Evolutionary conservation across 2,113 vertebrate species (phyloP), one percentile per base, ranked within the genome.

Genomic region (Pelodiscus sinensis): DNA sequence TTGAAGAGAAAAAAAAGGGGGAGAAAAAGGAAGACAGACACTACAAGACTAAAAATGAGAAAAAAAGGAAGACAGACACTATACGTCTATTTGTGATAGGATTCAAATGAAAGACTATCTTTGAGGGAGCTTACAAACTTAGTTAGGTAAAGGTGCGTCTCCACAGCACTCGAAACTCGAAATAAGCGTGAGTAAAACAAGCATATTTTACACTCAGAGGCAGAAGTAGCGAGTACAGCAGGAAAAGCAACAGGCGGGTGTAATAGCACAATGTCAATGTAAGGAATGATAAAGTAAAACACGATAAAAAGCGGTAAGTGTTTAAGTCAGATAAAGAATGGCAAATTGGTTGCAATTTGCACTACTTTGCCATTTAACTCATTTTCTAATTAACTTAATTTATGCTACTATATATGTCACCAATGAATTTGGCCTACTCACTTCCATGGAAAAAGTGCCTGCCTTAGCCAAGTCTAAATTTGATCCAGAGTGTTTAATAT

Each of bases 61-160:
- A 44, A 4, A 44, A 44, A 44, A 44, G 29, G 62, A 77, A 92
- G 58, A 86, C 21, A 68, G 44, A 38, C 11, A 16, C 38, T 82
- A 71, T 18, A 31, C 54, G 84, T 62, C 25, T 27, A 62, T 83
- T 73, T 79, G n/a, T 68, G 18, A 44, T 73, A 54, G 52, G 25
- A 22, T 78, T 44, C 80, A 95, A 81, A 86, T 38, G 44, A 38
- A 92, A 6, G 82, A 55, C 24, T 85, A 44, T 71, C 35, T 96
- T 79, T 22, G 58, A 95, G 89, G 73, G 51, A 81, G 29, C 19
- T 95, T 87, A 90, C 58, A 94, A 62, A 84, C 3, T 80, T 81
- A 93, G 86, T 1, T 1, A 88, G 90, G 27, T 21, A 51, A 60
- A 84, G 31, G n/a, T 54, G 52, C 14, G 52, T 54, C 52, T 54